These are phyloP conservation scores for Drosophila diplacantha DNA, from an alignment of 2,888 invertebrate genomes.

Conservation along the genomic window DNA sequence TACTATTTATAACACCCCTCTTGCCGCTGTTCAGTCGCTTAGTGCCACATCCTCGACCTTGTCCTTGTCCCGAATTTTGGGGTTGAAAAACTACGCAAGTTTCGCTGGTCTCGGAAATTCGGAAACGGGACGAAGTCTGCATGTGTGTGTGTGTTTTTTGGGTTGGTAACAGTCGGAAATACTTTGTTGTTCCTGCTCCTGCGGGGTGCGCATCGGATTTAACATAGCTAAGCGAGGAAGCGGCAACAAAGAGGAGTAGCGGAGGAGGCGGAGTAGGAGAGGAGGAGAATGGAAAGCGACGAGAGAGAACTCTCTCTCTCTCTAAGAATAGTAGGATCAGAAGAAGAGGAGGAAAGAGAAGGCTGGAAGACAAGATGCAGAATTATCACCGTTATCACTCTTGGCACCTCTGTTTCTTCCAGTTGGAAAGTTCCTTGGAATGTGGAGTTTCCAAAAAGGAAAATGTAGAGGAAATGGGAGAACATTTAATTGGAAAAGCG, in stretches of 20 bases:
- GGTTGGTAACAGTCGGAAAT: conserved; percentile 48
- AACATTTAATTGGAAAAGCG: neutral
- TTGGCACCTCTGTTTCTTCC: neutral
- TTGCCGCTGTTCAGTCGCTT: conserved; percentile 13
- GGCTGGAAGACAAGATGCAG: neutral
- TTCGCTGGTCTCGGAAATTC: conserved; percentile 26
- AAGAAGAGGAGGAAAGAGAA: neutral
- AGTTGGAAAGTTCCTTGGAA: conserved; percentile 1
- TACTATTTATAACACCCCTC: neutral
- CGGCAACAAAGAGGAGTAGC: conserved; percentile 20
- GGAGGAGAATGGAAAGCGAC: neutral
- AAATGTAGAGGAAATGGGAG: neutral
- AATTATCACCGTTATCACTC: neutral
- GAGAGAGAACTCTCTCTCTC: neutral
- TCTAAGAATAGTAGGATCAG: neutral
- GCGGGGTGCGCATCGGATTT: conserved; percentile 59
- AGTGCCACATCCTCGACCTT: conserved; percentile 37
- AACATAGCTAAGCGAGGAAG: conserved; percentile 26
- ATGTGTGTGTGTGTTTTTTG: neutral
- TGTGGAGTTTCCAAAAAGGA: neutral
- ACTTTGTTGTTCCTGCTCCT: conserved; percentile 14
- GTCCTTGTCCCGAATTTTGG: conserved; percentile 43
- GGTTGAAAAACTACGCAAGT: conserved; percentile 42
- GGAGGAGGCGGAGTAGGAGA: neutral
- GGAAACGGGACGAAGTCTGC: conserved; percentile 38